These are phyloP conservation scores for Crotalus tigris DNA, from an alignment of 2,113 vertebrate genomes.

Conservation along the genomic window DNA sequence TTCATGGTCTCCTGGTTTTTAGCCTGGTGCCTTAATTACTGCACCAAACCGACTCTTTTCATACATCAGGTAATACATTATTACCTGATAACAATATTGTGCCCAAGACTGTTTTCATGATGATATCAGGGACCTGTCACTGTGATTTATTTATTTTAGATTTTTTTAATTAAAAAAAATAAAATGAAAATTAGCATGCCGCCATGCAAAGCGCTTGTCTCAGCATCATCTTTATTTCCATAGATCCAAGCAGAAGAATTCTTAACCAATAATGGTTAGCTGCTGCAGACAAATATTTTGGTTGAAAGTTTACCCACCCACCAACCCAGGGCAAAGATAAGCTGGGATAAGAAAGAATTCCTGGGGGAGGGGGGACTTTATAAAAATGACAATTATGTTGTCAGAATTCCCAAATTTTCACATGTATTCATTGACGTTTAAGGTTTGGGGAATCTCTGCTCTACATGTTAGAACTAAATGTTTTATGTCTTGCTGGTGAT, in stretches of 20 bases:
- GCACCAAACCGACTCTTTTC: background rate
- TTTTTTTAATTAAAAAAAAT: background rate
- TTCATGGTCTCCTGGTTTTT: background rate
- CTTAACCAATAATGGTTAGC: background rate
- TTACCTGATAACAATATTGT: background rate
- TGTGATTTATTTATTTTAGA: background rate
- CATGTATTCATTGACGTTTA: background rate
- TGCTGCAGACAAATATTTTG: background rate
- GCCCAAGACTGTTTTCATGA: background rate
- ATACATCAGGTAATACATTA: background rate
- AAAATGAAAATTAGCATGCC: background rate
- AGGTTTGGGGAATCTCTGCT: background rate
- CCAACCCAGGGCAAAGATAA: background rate
- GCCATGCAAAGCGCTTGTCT: background rate
- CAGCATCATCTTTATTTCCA: background rate
- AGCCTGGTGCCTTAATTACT: background rate
- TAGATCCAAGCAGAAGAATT: background rate
- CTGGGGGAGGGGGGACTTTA: too few relatives aligned
- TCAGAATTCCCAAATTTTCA: background rate
- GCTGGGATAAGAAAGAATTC: background rate
- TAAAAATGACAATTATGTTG: background rate
- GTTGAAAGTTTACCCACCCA: background rate
- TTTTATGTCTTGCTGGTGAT: background rate
- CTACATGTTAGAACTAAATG: background rate
- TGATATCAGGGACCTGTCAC: background rate